These are phyloP conservation scores for Sebastes taczanowskii DNA, from an alignment of 2,797 vertebrate genomes.

Conservation along the genomic window DNA sequence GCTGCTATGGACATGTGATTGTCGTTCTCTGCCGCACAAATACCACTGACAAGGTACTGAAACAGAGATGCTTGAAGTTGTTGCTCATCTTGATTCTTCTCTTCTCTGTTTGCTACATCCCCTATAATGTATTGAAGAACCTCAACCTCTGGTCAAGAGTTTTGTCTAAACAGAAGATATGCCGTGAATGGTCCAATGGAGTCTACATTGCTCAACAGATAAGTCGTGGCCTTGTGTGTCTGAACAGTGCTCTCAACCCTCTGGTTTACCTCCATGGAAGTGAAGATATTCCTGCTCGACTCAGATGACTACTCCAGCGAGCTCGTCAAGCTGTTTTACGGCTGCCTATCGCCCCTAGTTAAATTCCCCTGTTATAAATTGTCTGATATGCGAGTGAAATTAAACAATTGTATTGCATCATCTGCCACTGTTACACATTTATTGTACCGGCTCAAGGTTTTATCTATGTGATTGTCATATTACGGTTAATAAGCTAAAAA, in stretches of 20 bases:
- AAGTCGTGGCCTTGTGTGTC: constrained; percentile 81
- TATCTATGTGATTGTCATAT: too few relatives aligned
- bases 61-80: constrained; percentile 74
- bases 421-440: too few relatives aligned
- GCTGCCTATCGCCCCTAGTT: too few relatives aligned
- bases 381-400: too few relatives aligned
- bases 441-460: too few relatives aligned
- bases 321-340: too few relatives aligned
- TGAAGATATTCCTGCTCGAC: constrained; percentile 56
- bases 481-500: too few relatives aligned
- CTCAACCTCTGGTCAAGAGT: constrained; percentile 79
- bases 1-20: constrained; percentile 83
- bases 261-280: constrained; percentile 81
- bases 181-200: constrained; percentile 44
- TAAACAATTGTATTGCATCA: too few relatives aligned
- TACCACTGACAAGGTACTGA: constrained; percentile 62
- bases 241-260: constrained; percentile 87
- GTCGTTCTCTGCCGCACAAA: constrained; percentile 67
- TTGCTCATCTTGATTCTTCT: constrained; percentile 79
- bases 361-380: too few relatives aligned
- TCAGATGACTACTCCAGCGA: too few relatives aligned
- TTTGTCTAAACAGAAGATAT: constrained; percentile 31
- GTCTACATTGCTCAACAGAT: constrained; percentile 82
- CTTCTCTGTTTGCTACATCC: constrained; percentile 86
- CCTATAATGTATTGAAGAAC: constrained; percentile 83